Evolutionary conservation across 2,113 vertebrate species (phyloP).

Genomic region (Microcebus ravelobensis): DNA sequence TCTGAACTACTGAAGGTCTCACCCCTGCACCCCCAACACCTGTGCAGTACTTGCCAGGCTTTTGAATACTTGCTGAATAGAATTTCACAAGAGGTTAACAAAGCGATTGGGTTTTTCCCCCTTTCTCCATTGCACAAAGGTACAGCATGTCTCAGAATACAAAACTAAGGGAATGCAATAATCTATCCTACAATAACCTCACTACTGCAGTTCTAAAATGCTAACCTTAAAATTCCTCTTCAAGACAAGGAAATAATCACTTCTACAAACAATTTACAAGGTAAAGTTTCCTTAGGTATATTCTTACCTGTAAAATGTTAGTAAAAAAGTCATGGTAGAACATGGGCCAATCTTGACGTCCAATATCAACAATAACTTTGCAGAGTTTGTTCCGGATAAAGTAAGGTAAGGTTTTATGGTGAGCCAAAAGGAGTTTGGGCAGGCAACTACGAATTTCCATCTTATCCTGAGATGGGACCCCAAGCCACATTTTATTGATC

Average conservation of each 20-base stretch:
- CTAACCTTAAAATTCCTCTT: constrained; percentile 15
- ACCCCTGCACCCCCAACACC: neutral
- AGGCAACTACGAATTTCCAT: constrained; percentile 98
- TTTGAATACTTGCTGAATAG: constrained; percentile 34
- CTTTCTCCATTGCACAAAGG: neutral
- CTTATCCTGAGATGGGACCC: constrained; percentile 96
- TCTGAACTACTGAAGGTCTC: neutral
- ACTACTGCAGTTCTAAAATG: neutral
- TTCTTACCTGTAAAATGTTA: constrained; percentile 95
- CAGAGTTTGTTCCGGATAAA: constrained; percentile 99
- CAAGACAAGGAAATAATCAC: constrained; percentile 42
- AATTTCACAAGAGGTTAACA: constrained; percentile 8
- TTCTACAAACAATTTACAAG: constrained; percentile 19
- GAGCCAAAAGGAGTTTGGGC: constrained; percentile 96
- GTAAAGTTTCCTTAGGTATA: neutral
- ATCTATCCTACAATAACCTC: neutral
- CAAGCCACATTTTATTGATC: constrained; percentile 99
- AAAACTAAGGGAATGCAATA: neutral
- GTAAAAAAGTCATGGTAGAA: constrained; percentile 99
- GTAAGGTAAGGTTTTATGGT: constrained; percentile 96
- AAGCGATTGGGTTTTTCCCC: neutral
- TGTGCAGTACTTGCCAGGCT: neutral
- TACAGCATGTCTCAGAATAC: neutral
- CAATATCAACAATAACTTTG: constrained; percentile 99
- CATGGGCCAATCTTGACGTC: constrained; percentile 99